phyloP scores from a whole-genome alignment of 2,797 vertebrate genomes.

The Chaetodon trifasciatus region DNA sequence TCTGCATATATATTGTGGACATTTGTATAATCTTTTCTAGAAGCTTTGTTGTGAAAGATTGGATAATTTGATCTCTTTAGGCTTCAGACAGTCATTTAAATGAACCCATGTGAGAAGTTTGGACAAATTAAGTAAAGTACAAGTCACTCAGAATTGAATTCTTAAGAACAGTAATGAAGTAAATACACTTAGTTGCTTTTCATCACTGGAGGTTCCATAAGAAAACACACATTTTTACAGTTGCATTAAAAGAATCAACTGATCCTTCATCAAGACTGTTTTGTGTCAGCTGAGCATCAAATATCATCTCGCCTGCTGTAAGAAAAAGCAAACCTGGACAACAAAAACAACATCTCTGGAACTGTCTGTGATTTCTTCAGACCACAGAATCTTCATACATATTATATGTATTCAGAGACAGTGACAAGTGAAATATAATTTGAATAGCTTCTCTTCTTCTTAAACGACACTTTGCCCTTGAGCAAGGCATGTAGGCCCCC shows the following conservation, averaged over 20 bases:
- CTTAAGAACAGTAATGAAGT: no score
- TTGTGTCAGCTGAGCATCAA: not conserved
- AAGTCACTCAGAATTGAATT: no score
- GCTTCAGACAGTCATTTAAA: not conserved
- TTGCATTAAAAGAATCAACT: not conserved
- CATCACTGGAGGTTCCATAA: not conserved
- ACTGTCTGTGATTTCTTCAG: not conserved
- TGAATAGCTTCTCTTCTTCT: not conserved
- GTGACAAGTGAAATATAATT: not conserved
- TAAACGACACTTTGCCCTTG: not conserved
- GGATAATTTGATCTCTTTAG: not conserved
- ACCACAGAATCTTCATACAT: not conserved
- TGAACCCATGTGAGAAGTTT: not conserved
- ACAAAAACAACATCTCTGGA: no score
- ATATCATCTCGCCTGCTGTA: not conserved
- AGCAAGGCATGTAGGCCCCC: not conserved
- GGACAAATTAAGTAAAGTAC: not conserved
- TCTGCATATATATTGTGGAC: not conserved
- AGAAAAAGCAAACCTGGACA: not conserved
- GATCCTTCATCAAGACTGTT: not conserved
- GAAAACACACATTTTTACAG: not conserved
- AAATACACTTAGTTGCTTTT: not conserved
- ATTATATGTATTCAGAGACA: not conserved
- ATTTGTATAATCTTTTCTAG: not conserved
- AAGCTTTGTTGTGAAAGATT: not conserved